Evolutionary conservation across 2,113 vertebrate genomes (phyloP), one percentile per base, ranked within the genome.

Genomic region (Taxidea taxus): DNA sequence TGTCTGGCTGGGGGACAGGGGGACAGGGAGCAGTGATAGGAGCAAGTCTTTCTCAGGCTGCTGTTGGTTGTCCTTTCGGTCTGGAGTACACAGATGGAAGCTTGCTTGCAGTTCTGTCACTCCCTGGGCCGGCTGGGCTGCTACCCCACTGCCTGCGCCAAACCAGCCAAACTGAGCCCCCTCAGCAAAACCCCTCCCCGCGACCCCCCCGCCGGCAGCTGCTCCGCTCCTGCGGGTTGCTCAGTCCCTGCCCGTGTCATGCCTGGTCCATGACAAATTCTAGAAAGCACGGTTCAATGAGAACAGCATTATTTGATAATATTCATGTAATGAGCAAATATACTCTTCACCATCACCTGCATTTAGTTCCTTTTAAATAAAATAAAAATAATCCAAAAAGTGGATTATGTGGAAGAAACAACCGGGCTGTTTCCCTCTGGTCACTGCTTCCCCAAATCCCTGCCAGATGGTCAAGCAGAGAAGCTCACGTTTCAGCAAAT

Each of bases 101-200:
- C 5, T 15, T 0, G 13, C 56, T 27, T 31, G 39, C 14, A n/a
- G 47, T 15, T 27, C n/a, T 58, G 23, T 54, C 49, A 4, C 29
- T 39, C 25, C n/a, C 23, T 5, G 58, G 34, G 86, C 14, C 15
- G 42, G 31, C 8, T 29, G 21, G 90, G n/a, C 6, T 12, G 49
- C 51, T 2, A 44, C 7, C n/a, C 77, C 13, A 9, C 5, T 1
- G 42, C 31, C 8, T 9, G 1, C 0, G 0, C 34, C 0, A 0
- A 58, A 34, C 9, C 27, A 16, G 29, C 5, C 8, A 29, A 13
- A 11, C n/a, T 0, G 3, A 29, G 44, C 4, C 44, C 25, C 31
- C 60, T n/a, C 3, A 16, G 64, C 31, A 68, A 3, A 68, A 3
- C 60, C 11, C 60, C 4, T 4, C 29, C 4, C 58, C 21, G 56